These are phyloP conservation scores for Cylas formicarius DNA, from an alignment of 1,140 invertebrate genomes.

Conservation along the genomic window DNA sequence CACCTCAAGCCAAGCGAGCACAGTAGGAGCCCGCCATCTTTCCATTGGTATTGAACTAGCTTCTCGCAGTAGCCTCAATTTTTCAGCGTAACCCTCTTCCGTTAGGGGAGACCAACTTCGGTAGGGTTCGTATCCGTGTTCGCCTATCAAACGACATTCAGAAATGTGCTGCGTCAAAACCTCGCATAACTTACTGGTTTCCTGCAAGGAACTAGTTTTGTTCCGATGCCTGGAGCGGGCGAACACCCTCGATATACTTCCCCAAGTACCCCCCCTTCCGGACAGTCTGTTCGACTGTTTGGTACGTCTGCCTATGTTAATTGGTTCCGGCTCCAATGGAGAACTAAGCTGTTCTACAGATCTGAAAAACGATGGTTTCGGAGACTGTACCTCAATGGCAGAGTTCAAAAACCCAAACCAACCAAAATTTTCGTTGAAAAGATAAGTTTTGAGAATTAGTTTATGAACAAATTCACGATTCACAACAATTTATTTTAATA, in stretches of 20 bases:
- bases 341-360: constrained; percentile 60
- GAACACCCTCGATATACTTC: constrained; percentile 78
- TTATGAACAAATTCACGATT: no score
- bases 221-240: constrained; percentile 76
- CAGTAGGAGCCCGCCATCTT: constrained; percentile 84
- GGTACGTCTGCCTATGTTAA: constrained; percentile 40
- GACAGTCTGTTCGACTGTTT: constrained; percentile 38
- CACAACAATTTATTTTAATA: no score
- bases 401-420: no score
- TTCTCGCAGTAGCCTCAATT: constrained; percentile 71
- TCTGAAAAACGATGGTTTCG: constrained; percentile 45
- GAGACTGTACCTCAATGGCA: no score
- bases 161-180: neutral
- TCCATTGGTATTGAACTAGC: constrained; percentile 83
- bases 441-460: no score
- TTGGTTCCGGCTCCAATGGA: constrained; percentile 48
- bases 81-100: constrained; percentile 78
- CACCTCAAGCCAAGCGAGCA: constrained; percentile 88
- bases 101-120: constrained; percentile 70
- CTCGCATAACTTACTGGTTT: constrained; percentile 31
- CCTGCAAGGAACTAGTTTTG: constrained; percentile 46
- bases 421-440: no score
- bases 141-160: constrained; percentile 24
- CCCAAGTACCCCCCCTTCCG: constrained; percentile 61
- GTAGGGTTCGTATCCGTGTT: constrained; percentile 35